A percentile compares a stretch with the other conserved stretches of the same genome.
These are phyloP conservation scores for Psammodynastes pulverulentus DNA, from an alignment of 2,113 vertebrate genomes.

Conservation along the genomic window DNA sequence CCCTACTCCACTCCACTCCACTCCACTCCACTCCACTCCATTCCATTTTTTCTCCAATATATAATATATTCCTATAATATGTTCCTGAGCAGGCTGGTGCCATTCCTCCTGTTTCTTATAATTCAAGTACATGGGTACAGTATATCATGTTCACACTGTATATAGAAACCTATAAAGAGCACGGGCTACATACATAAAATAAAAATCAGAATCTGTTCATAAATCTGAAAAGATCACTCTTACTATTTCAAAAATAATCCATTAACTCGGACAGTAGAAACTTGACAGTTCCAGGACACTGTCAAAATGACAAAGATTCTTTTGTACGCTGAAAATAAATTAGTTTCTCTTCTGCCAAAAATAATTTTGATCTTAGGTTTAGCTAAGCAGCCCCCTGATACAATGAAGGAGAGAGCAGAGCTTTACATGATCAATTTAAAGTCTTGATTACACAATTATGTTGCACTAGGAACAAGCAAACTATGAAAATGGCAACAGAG, in stretches of 20 bases:
- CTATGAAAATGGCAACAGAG: slow-evolving; percentile 53
- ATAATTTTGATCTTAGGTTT: slow-evolving; percentile 61
- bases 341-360: slow-evolving; percentile 37
- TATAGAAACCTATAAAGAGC: not conserved
- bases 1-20: too few species aligned
- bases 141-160: not conserved
- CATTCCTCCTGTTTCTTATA: not conserved
- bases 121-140: too few species aligned
- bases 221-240: not conserved
- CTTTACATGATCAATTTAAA: slow-evolving; percentile 62
- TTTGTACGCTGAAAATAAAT: slow-evolving; percentile 17
- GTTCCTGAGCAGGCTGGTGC: not conserved
- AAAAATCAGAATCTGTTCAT: not conserved
- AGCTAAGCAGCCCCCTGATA: slow-evolving; percentile 47
- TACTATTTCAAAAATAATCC: not conserved
- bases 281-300: slow-evolving; percentile 7
- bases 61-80: not conserved
- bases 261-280: not conserved
- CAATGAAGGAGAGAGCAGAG: slow-evolving; percentile 48
- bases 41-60: not conserved
- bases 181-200: not conserved
- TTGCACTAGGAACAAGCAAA: slow-evolving; percentile 55
- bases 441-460: slow-evolving; percentile 47
- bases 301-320: slow-evolving; percentile 22
- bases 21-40: too few species aligned